These are phyloP conservation scores for Callorhinus ursinus DNA, from an alignment of 2,113 vertebrate species.

Conservation along the genomic window DNA sequence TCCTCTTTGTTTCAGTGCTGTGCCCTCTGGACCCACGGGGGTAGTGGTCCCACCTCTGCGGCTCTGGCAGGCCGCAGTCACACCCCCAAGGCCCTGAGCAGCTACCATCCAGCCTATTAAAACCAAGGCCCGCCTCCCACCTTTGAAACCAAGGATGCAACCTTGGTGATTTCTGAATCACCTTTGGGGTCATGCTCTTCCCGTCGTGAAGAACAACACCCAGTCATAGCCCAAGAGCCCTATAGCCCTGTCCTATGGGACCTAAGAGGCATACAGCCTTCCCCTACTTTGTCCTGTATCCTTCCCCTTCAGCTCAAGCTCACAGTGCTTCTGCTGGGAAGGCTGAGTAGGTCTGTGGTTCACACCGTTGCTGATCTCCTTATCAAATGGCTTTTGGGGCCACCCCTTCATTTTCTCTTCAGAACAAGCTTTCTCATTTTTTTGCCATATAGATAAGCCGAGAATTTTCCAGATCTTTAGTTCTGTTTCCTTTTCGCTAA, in stretches of 20 bases:
- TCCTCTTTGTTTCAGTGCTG: neutral
- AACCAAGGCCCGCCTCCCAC: too few relatives aligned
- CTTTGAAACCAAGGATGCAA: neutral
- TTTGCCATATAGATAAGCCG: neutral
- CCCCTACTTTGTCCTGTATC: neutral
- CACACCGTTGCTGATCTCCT: neutral
- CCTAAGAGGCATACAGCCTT: neutral
- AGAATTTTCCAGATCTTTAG: neutral
- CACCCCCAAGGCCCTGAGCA: neutral
- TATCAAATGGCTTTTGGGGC: neutral
- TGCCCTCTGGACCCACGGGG: neutral
- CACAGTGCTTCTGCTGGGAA: neutral
- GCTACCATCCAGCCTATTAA: neutral
- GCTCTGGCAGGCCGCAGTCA: neutral
- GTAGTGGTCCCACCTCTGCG: neutral
- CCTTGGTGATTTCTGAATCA: neutral
- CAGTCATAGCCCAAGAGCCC: neutral
- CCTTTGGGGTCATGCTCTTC: neutral
- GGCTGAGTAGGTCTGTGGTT: neutral
- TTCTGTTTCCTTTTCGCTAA: neutral
- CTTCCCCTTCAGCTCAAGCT: neutral
- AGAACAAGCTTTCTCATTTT: constrained; percentile 9
- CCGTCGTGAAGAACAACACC: neutral
- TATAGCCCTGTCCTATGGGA: neutral
- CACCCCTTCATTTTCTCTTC: neutral